These are phyloP conservation scores for Solenopsis fugax DNA, from an alignment of 1,140 invertebrate species.

Conservation along the genomic window DNA sequence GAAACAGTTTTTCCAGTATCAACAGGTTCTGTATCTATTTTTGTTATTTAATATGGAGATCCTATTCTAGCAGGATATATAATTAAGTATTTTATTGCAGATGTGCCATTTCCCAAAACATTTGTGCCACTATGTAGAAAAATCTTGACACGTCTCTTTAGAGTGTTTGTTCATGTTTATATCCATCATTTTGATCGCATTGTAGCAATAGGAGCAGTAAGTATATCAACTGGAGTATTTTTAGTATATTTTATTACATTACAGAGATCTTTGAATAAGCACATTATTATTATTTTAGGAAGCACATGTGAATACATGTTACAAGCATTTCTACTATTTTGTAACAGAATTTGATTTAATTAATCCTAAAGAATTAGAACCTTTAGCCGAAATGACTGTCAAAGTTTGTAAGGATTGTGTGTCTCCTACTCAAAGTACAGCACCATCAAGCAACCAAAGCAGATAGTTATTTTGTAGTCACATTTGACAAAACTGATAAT, in stretches of 20 bases:
- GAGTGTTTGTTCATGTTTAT: conserved; percentile 98
- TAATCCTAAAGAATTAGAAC: conserved; percentile 95
- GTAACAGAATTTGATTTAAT: conserved; percentile 96
- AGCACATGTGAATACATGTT: conserved; percentile 98
- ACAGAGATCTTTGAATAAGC: neutral
- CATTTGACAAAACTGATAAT: conserved; percentile 18
- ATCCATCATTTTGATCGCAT: conserved; percentile 98
- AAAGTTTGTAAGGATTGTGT: conserved; percentile 89
- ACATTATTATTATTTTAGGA: conserved; percentile 89
- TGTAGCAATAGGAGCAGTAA: conserved; percentile 95
- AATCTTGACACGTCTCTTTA: conserved; percentile 95
- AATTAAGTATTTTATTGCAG: conserved; percentile 85
- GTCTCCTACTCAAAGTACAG: conserved; percentile 73
- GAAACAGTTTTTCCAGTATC: conserved; percentile 94
- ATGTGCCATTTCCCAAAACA: conserved; percentile 96
- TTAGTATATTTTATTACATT: conserved; percentile 10
- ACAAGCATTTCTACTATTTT: conserved; percentile 99
- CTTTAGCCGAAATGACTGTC: conserved; percentile 92
- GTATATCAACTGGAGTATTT: conserved; percentile 74
- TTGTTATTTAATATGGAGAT: conserved; percentile 46
- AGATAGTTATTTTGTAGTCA: conserved; percentile 78
- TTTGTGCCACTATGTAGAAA: conserved; percentile 94
- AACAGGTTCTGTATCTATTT: conserved; percentile 87
- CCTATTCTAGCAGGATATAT: conserved; percentile 40
- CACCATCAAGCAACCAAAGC: conserved; percentile 71